Base-by-base conservation (phyloP, 2,113 vertebrate species). In the Melanocharis versteri region DNA sequence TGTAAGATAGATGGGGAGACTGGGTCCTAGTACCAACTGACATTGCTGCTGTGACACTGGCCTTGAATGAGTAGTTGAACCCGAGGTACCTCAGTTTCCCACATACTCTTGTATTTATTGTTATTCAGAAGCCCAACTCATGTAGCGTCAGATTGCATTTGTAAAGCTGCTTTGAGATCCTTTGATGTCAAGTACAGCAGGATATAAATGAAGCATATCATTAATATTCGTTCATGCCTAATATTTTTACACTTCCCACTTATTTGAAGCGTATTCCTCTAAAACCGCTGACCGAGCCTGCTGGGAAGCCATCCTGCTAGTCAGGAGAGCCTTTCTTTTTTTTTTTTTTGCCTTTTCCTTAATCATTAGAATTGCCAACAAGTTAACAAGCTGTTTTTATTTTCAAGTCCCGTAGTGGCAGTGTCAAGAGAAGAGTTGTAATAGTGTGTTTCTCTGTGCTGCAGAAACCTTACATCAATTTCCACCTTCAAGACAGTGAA, bases 101-200 rank as follows among this genome's bases (percentile, higher is more conserved):
- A 6, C 18, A 3, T 21, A 15, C 70, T 58, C 44, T 11, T 2
- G 0, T 35, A 50, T 65, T 79, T 85, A 27, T 50, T 73, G 1
- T 71, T 83, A 58, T 39, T 89, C 72, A 47, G 64, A 87, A 88
- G n/a, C 57, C 30, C 33, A 47, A 45, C 26, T 70, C 19, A 1
- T 47, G 39, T 90, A 56, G 42, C 1, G 2, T 48, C 60, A 61
- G 56, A 84, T 56, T 92, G 64, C 48, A 15, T 87, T 95, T 95
- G 60, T 89, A 87, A 94, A 96, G 96, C 88, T 94, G 61, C 89
- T 96, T 80, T 91, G 86, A 94, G 84, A 75, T 73, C 89, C 81
- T 95, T 94, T 94, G 80, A 91, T 87, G 94, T 90, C 66, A 48
- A 89, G 61, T 94, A 57, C 79, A 85, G 93, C 61, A 86, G 21